Evolutionary conservation across 2,797 vertebrate species (phyloP).

Genomic region (Meriones psammophilus): DNA sequence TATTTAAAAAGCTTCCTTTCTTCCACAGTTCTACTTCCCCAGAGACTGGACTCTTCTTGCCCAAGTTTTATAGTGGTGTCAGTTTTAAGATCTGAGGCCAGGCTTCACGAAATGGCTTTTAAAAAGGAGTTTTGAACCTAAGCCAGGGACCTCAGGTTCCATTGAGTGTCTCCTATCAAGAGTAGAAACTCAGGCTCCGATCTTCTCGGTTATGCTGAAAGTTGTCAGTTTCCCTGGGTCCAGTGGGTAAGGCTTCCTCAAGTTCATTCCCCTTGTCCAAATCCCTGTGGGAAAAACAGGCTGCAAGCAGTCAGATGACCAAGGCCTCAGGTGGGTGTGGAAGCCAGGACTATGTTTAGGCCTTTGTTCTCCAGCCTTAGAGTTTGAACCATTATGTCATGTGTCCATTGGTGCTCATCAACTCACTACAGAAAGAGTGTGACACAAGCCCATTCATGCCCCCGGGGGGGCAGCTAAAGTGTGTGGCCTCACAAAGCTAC

Average conservation of each 20-base stretch:
- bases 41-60: constrained; percentile 42
- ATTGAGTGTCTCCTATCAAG: not conserved
- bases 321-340: not conserved
- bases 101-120: constrained; percentile 9
- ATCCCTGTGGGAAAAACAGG: not conserved
- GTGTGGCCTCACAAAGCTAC: not conserved
- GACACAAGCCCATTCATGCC: constrained; percentile 61
- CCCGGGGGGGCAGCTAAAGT: not conserved
- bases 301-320: not conserved
- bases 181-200: not conserved
- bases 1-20: not conserved
- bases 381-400: constrained; percentile 4
- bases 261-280: not conserved
- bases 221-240: not conserved
- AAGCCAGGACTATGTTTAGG: constrained; percentile 8
- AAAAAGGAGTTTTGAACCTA: constrained; percentile 40
- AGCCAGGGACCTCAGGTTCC: constrained; percentile 11
- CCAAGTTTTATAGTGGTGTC: constrained; percentile 21
- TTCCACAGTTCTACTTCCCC: not conserved
- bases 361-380: constrained; percentile 29
- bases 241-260: not conserved
- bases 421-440: not conserved
- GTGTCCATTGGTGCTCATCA: constrained; percentile 10
- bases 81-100: constrained; percentile 6
- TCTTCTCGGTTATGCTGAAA: not conserved